Evolutionary conservation across 2,797 vertebrate species (phyloP), one percentile per base, ranked within the genome.

Genomic region (Cichlasoma orientale): DNA sequence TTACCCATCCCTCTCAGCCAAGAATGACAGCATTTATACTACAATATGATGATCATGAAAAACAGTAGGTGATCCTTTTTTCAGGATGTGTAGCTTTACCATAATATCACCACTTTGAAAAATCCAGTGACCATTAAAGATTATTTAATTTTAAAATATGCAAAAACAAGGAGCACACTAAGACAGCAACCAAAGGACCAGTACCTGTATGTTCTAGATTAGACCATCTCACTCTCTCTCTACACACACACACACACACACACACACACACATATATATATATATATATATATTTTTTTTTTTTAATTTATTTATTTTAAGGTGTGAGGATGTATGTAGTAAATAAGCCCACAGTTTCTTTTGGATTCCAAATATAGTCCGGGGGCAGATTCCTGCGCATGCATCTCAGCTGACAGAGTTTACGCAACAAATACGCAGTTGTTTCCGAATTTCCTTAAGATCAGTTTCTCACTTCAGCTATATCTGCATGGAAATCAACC

Each of bases 381-480:
- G 16, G n/a, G 13, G 36, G 4, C 68, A 75, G 58, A 71, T 9
- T 16, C 38, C 53, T 12, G 18, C 27, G 16, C 57, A 47, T 25
- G 56, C 25, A 31, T n/a, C 23, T 86, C 81, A 88, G 27, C 21
- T 90, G 82, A 87, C 79, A 29, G 25, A 36, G 9, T 50, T 89
- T 88, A 82, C 13, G 50, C 77, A 88, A 89, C 79, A 75, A 33
- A 27, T 38, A 33, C 41, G n/a, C 69, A 66, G 58, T 38, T 21
- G 13, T 16, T 11, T 14, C 1, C 1, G 3, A n/a, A 66, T 38
- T 16, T 4, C 4, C 16, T 36, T 3, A 16, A 44, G 59, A 33
- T 25, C 5, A 3, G n/a, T 19, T 19, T 13, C 3, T 19, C 1
- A 21, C 21, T 6, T 27, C 1, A 27, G n/a, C 47, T 14, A 19